Percentiles rank a stretch among this genome's conserved stretches.
Conservation (phyloP, 1,140 invertebrate genomes). For the Thalassaphorura encarpata region DNA sequence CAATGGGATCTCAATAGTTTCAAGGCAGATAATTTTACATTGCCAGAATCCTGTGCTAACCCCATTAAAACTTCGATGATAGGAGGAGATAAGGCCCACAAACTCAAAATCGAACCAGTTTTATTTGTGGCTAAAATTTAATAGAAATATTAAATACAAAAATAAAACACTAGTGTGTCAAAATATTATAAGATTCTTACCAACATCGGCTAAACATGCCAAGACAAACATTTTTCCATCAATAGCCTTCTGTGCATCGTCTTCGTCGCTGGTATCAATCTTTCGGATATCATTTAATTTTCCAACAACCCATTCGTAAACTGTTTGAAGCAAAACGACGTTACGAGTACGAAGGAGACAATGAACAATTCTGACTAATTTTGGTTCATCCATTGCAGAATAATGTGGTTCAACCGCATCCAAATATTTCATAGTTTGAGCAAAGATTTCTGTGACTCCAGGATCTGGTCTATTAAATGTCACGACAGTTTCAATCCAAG, state of each 20-base stretch:
- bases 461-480: too few relatives aligned
- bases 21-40: neutral
- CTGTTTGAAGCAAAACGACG: too few relatives aligned
- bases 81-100: constrained; percentile 24
- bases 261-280: neutral
- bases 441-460: too few relatives aligned
- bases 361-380: too few relatives aligned
- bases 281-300: too few relatives aligned
- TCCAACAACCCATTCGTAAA: too few relatives aligned
- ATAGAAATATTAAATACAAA: neutral
- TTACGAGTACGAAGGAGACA: too few relatives aligned
- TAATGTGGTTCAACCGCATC: too few relatives aligned
- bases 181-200: constrained; percentile 8
- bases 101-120: constrained; percentile 21
- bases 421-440: too few relatives aligned
- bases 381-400: too few relatives aligned
- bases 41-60: neutral
- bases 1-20: constrained; percentile 26
- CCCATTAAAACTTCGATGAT: constrained; percentile 25
- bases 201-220: constrained; percentile 20
- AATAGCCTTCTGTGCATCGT: neutral
- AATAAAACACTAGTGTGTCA: neutral
- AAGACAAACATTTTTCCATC: constrained; percentile 21
- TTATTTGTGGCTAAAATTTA: constrained; percentile 22
- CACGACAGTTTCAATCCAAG: too few relatives aligned